Evolutionary conservation across 2,797 vertebrate genomes (phyloP).

Genomic region (Phrynocephalus forsythii): DNA sequence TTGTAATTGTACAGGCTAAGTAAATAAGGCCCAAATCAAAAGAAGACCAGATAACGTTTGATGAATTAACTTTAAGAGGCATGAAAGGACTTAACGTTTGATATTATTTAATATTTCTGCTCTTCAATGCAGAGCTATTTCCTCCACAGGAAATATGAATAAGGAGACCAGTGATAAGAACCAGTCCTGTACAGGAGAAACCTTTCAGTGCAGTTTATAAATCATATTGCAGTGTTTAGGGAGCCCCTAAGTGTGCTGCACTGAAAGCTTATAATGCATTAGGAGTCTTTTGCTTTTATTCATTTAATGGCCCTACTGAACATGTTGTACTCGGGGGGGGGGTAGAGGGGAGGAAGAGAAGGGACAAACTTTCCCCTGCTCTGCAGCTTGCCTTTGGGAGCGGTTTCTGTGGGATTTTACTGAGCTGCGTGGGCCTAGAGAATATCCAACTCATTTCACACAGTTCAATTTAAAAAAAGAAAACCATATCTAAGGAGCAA

Average conservation of each 20-base stretch:
- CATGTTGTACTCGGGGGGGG: slow-evolving; percentile 13
- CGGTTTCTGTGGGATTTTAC: slow-evolving; percentile 38
- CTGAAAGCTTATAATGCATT: slow-evolving; percentile 46
- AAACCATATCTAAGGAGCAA: slow-evolving; percentile 8
- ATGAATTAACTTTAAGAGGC: slow-evolving; percentile 37
- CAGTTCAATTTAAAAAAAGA: slow-evolving; percentile 1
- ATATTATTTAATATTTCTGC: slow-evolving; percentile 63
- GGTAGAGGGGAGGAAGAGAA: slow-evolving; percentile 45
- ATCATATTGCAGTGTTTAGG: slow-evolving; percentile 52
- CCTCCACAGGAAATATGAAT: slow-evolving; percentile 62
- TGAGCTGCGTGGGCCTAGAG: slow-evolving; percentile 15
- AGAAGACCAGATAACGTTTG: slow-evolving; percentile 18
- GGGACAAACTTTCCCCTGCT: slow-evolving; percentile 25
- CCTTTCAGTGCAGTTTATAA: slow-evolving; percentile 64
- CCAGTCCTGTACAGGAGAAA: slow-evolving; percentile 35
- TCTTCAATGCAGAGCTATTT: slow-evolving; percentile 58
- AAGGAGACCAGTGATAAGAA: slow-evolving; percentile 57
- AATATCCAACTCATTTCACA: not conserved
- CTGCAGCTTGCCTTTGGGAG: slow-evolving; percentile 19
- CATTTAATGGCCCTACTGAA: slow-evolving; percentile 46
- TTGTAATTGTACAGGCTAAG: slow-evolving; percentile 35
- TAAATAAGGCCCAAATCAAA: slow-evolving; percentile 54
- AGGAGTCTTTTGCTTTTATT: slow-evolving; percentile 56
- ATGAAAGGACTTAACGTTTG: slow-evolving; percentile 39
- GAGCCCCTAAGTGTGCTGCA: slow-evolving; percentile 51